phyloP scores from a whole-genome alignment of 2,113 vertebrate genomes.

The Oncorhynchus masou region DNA sequence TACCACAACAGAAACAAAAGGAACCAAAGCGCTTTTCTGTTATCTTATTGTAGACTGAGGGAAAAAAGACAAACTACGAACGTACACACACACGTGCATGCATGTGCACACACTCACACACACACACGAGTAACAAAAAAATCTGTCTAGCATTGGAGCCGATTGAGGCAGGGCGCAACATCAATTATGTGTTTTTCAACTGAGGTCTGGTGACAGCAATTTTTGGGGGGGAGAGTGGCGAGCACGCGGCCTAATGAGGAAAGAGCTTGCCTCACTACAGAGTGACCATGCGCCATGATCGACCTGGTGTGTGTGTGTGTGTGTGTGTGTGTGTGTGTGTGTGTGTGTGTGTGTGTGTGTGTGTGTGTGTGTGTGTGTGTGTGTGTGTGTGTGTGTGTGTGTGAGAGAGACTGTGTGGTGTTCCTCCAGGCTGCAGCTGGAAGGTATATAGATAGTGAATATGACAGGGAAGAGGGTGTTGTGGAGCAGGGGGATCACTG shows the following conservation, averaged over 20 bases:
- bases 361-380: neutral
- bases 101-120: neutral
- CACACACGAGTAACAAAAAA: slow-evolving; percentile 4
- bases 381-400: neutral
- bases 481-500: neutral
- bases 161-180: slow-evolving; percentile 62
- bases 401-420: neutral
- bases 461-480: slow-evolving; percentile 16
- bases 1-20: neutral
- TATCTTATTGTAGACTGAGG: slow-evolving; percentile 9
- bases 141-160: slow-evolving; percentile 65
- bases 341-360: no score
- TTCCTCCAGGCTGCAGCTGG: slow-evolving; percentile 17
- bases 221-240: slow-evolving; percentile 44
- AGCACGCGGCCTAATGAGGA: slow-evolving; percentile 52
- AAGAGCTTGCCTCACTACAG: slow-evolving; percentile 61
- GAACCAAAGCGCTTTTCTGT: neutral
- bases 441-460: slow-evolving; percentile 47
- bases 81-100: neutral
- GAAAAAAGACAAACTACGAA: slow-evolving; percentile 46
- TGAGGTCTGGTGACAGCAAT: slow-evolving; percentile 50
- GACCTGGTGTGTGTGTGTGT: slow-evolving; percentile 23
- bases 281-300: slow-evolving; percentile 68
- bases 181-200: slow-evolving; percentile 67
- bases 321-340: neutral